Percentiles rank a stretch among this genome's conserved stretches.
phyloP scores from a whole-genome alignment of 1,140 invertebrate genomes.

The Amyelois transitella region DNA sequence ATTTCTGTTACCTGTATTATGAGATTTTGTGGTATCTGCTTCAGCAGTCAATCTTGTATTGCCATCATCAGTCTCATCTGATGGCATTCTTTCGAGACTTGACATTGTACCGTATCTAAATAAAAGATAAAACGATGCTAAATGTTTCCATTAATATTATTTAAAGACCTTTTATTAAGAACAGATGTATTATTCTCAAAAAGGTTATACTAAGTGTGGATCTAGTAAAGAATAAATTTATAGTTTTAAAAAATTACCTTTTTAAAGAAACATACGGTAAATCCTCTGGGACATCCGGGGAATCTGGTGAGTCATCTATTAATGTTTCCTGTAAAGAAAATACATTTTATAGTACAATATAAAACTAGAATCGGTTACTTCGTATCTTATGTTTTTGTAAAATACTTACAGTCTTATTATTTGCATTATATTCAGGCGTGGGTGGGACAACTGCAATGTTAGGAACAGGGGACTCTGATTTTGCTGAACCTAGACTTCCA shows the following conservation, averaged over 20 bases:
- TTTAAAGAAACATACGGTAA: constrained; percentile 63
- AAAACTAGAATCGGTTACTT: not conserved
- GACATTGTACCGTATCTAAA: constrained; percentile 84
- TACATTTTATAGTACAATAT: not conserved
- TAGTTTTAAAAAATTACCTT: constrained; percentile 39
- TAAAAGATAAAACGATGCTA: no score
- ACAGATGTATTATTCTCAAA: no score
- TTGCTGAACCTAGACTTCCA: constrained; percentile 46
- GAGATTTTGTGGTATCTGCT: constrained; percentile 41
- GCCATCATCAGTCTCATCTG: constrained; percentile 76
- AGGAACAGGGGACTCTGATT: constrained; percentile 74
- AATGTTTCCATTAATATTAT: no score
- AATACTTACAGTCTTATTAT: constrained; percentile 68
- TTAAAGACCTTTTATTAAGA: no score
- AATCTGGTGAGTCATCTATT: constrained; percentile 67
- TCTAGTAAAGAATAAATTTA: constrained; percentile 10
- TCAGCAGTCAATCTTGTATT: constrained; percentile 59
- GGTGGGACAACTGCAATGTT: constrained; percentile 85
- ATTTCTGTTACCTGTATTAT: constrained; percentile 40
- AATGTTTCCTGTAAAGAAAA: constrained; percentile 51
- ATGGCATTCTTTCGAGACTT: constrained; percentile 80
- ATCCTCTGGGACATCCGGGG: constrained; percentile 62
- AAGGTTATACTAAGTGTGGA: no score
- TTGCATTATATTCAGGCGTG: constrained; percentile 78
- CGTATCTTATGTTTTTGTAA: no score